Conservation (phyloP, 2,797 vertebrate species). For the Limnodromus scolopaceus region DNA sequence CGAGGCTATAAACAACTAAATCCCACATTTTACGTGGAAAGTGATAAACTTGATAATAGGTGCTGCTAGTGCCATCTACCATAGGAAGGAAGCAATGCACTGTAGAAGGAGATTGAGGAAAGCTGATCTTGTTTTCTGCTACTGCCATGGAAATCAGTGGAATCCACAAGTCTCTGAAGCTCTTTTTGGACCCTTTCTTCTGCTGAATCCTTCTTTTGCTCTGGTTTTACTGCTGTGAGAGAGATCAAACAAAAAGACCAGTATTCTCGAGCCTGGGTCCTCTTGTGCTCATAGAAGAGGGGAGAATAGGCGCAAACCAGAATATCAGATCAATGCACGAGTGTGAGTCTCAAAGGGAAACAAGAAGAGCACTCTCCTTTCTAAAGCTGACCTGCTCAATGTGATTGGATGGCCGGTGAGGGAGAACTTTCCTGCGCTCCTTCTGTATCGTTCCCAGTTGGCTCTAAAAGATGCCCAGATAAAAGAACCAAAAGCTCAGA, state of each 20-base stretch:
- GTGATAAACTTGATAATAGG: background rate
- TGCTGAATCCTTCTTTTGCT: slow-evolving; percentile 7
- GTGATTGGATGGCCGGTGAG: background rate
- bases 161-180: slow-evolving; percentile 20
- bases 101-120: background rate
- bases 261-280: slow-evolving; percentile 7
- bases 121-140: background rate
- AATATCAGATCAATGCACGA: background rate
- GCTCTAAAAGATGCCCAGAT: background rate
- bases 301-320: background rate
- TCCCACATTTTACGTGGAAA: background rate
- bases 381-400: slow-evolving; percentile 48
- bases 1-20: background rate
- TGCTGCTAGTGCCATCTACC: background rate
- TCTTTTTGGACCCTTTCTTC: slow-evolving; percentile 33
- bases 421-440: background rate
- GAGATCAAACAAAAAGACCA: slow-evolving; percentile 27
- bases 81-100: background rate
- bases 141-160: slow-evolving; percentile 51
- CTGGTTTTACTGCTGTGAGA: background rate
- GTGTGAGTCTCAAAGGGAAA: slow-evolving; percentile 26
- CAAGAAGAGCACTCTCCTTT: slow-evolving; percentile 15
- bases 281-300: background rate
- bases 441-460: background rate
- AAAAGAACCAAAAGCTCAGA: slow-evolving; percentile 19